phyloP scores from a whole-genome alignment of 2,888 invertebrate genomes.

The Diloba caeruleocephala region DNA sequence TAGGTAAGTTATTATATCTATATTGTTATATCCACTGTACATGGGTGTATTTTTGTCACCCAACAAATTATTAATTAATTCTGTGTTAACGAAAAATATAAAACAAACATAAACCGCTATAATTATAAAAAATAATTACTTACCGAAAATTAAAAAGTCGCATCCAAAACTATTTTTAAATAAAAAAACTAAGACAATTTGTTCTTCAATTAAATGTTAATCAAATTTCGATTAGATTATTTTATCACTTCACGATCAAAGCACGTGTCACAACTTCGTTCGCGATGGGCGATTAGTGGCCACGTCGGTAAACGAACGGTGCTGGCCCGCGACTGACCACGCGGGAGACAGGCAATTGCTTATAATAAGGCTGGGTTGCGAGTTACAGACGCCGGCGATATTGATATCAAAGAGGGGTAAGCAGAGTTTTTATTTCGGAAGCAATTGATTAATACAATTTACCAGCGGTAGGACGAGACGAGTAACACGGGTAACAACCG shows the following conservation, averaged over 20 bases:
- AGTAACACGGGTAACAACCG: too few relatives aligned
- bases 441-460: background rate
- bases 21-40: too few relatives aligned
- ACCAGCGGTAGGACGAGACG: too few relatives aligned
- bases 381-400: background rate
- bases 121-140: too few relatives aligned
- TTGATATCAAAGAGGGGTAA: slow-evolving; percentile 1
- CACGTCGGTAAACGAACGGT: slow-evolving; percentile 9
- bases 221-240: background rate
- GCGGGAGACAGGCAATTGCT: background rate
- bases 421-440: background rate
- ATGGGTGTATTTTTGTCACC: too few relatives aligned
- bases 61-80: too few relatives aligned
- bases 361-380: slow-evolving; percentile 11
- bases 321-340: slow-evolving; percentile 24
- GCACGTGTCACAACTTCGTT: slow-evolving; percentile 9
- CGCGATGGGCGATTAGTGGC: slow-evolving; percentile 3
- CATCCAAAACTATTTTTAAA: background rate
- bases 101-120: too few relatives aligned
- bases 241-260: slow-evolving; percentile 22
- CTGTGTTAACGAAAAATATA: too few relatives aligned
- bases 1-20: too few relatives aligned
- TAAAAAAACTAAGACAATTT: too few relatives aligned
- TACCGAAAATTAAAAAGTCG: too few relatives aligned
- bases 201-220: background rate